Evolutionary conservation across 2,113 vertebrate species (phyloP).

Genomic region (Serinus canaria): DNA sequence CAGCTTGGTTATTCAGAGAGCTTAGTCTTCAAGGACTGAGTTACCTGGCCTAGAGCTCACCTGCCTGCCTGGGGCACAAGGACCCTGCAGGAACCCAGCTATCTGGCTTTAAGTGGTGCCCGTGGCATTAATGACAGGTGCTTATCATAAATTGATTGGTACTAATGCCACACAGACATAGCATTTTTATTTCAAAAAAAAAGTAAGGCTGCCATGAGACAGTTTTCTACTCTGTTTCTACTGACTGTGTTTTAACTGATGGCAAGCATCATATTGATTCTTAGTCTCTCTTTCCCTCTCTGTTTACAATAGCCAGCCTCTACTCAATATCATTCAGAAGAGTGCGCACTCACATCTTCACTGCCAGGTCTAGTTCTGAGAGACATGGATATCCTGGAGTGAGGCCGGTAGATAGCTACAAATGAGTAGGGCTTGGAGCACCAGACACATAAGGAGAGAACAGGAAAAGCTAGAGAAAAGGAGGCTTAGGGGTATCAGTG

Average conservation of each 20-base stretch:
- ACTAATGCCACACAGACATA: neutral
- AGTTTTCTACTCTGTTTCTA: neutral
- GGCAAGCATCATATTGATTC: neutral
- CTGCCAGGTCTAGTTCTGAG: neutral
- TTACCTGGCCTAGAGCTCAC: too few relatives aligned
- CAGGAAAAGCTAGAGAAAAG: neutral
- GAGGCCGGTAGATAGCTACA: neutral
- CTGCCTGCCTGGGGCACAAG: too few relatives aligned
- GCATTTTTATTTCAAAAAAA: neutral
- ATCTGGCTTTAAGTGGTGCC: too few relatives aligned
- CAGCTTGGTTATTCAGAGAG: too few relatives aligned
- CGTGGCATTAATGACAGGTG: too few relatives aligned
- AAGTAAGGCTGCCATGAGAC: neutral
- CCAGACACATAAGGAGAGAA: too few relatives aligned
- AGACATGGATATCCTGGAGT: neutral
- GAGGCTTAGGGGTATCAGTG: accelerated
- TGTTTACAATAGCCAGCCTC: neutral
- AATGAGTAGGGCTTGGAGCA: neutral
- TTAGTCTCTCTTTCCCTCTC: neutral
- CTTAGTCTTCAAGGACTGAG: too few relatives aligned
- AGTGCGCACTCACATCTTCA: neutral
- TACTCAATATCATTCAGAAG: neutral
- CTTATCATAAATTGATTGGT: neutral
- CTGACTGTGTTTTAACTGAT: neutral
- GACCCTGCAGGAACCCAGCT: too few relatives aligned